Base-by-base conservation (phyloP, 2,797 vertebrate species). In the Brachyrhaphis roseni region DNA sequence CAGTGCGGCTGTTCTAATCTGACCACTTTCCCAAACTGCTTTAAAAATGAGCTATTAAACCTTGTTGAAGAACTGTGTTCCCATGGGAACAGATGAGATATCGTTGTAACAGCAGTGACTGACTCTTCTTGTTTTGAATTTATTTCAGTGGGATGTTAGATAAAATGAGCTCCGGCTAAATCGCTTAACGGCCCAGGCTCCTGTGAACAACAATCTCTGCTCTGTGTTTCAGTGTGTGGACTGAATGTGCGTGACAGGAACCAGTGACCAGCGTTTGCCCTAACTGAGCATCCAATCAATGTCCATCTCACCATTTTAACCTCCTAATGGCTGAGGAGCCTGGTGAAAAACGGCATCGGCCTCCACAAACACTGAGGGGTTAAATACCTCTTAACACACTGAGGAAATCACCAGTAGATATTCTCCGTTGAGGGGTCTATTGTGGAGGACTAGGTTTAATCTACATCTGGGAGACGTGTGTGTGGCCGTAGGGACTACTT, bases 201-300 rank as follows among this genome's bases (percentile, higher is more conserved):
- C 66, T 53, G 16, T 0, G 39, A 46, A 79, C 62, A 53, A 28
- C 76, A 85, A 47, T 28, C 57, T 55, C 8, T 39, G 4, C 28
- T 1, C 18, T 55, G 34, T 70, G 72, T 62, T 45, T 45, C 68
- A 72, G 53, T 72, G 76, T 64, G 66, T 71, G 64, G 49, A 59
- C 6, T 75, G 36, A 85, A 74, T 78, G 74, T 81, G 80, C 79
- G 90, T 76, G 90, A 90, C 89, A 88, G 59, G 53, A 89, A 84
- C 68, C 81, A 82, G 51, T 85, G 86, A 90, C 85, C 89, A 88
- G 75, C 2, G 45, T 71, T 79, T 73, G 82, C 76, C 78, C 23
- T 77, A 34, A 71, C 83, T 82, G 72, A 87, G 72, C 79, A 43
- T 74, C 74, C 72, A 72, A 90, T 94, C 92, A 88, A 86, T 91